Percentiles rank a stretch among this genome's conserved stretches.
These are phyloP conservation scores for Octonoba sinensis DNA, from an alignment of 2,888 invertebrate species.

Conservation along the genomic window DNA sequence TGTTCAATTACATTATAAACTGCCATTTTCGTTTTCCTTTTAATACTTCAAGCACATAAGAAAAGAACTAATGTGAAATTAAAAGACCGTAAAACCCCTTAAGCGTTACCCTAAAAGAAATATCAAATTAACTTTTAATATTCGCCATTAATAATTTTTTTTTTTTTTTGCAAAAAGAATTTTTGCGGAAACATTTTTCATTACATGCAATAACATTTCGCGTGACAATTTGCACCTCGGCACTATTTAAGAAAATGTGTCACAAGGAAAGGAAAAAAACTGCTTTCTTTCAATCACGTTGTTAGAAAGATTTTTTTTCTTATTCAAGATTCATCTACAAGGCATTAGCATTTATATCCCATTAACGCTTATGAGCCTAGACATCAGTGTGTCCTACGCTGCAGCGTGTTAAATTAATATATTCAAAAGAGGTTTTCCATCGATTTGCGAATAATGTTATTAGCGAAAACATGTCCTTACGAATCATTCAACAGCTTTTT, in stretches of 20 bases:
- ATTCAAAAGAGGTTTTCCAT: conserved; percentile 25
- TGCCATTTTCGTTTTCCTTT: no score
- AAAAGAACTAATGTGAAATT: conserved; percentile 27
- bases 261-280: conserved; percentile 31
- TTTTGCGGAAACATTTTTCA: conserved; percentile 41
- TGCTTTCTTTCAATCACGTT: conserved; percentile 36
- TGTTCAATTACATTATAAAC: no score
- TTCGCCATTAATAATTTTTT: conserved; percentile 40
- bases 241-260: conserved; percentile 50
- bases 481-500: background rate
- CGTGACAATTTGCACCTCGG: conserved; percentile 40
- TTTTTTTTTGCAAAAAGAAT: conserved; percentile 29
- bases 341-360: conserved; percentile 41
- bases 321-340: background rate
- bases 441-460: conserved; percentile 26
- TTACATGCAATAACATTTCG: conserved; percentile 48
- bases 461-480: conserved; percentile 4
- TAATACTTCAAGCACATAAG: conserved; percentile 27
- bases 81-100: conserved; percentile 23
- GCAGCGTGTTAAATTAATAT: conserved; percentile 32
- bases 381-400: conserved; percentile 9
- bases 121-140: conserved; percentile 55
- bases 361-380: conserved; percentile 42
- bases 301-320: conserved; percentile 25
- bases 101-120: conserved; percentile 27